Percentiles rank a stretch among this genome's conserved stretches.
Conservation (phyloP, 2,113 vertebrate genomes). For the Pangasianodon gigas region DNA sequence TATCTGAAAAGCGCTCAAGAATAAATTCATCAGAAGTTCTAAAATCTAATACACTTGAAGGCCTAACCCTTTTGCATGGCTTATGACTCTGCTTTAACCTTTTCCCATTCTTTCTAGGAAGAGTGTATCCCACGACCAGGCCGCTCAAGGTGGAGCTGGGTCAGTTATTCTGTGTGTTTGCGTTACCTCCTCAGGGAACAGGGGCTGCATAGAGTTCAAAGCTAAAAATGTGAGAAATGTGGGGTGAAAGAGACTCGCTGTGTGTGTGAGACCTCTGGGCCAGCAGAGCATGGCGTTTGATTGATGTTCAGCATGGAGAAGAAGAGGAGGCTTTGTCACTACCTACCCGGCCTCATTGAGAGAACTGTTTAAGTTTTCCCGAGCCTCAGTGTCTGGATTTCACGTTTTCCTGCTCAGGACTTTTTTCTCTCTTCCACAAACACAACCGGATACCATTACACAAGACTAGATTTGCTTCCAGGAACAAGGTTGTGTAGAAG, state of each 20-base stretch:
- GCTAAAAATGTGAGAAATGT: conserved; percentile 55
- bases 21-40: not conserved
- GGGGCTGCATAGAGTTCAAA: conserved; percentile 49
- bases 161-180: conserved; percentile 55
- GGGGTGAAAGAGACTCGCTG: not conserved
- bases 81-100: not conserved
- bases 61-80: not conserved
- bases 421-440: conserved; percentile 12
- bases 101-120: conserved; percentile 1
- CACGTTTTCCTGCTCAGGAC: conserved; percentile 25
- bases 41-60: not conserved
- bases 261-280: conserved; percentile 35
- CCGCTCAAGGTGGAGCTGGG: conserved; percentile 22
- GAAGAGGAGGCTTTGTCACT: conserved; percentile 47
- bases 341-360: conserved; percentile 13
- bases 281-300: conserved; percentile 38
- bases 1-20: not conserved
- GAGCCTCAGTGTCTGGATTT: conserved; percentile 33
- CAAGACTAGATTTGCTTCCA: not conserved
- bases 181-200: conserved; percentile 47
- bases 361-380: conserved; percentile 10
- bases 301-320: conserved; percentile 33
- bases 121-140: conserved; percentile 37
- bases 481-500: not conserved
- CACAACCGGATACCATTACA: conserved; percentile 19